Percentiles rank a stretch among this genome's conserved stretches.
Conservation (phyloP, 2,113 vertebrate species). For the Furnarius figulus region DNA sequence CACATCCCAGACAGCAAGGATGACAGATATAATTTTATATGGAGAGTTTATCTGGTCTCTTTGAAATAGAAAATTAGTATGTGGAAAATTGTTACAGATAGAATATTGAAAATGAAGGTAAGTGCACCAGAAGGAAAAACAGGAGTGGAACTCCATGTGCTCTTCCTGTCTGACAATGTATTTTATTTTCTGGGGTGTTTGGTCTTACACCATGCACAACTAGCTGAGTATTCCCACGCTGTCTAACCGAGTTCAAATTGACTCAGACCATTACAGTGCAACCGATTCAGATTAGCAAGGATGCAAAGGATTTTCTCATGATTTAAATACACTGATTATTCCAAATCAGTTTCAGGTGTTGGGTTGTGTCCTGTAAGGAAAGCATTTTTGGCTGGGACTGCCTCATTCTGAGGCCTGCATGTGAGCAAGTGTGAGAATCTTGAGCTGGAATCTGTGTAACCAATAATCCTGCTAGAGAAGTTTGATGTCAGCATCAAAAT, state of each 20-base stretch:
- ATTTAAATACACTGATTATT: background rate
- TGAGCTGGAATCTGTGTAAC: background rate
- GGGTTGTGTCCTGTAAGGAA: background rate
- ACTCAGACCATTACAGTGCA: background rate
- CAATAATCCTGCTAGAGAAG: background rate
- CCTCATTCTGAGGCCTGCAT: background rate
- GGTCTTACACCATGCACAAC: background rate
- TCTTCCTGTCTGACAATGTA: background rate
- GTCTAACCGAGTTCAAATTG: fast-evolving
- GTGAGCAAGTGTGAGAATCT: background rate
- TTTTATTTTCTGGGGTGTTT: background rate
- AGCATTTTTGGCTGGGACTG: background rate
- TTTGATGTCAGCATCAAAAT: background rate
- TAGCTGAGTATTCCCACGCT: background rate
- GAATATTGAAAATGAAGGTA: background rate
- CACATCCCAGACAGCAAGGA: background rate
- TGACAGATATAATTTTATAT: background rate
- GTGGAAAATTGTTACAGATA: background rate
- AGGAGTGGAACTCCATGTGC: background rate
- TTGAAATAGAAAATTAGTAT: background rate
- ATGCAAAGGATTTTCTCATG: background rate
- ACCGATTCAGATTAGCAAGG: background rate
- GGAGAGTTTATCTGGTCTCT: background rate
- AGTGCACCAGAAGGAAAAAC: background rate
- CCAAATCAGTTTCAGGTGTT: background rate